These are phyloP conservation scores for Polydrusus cervinus DNA, from an alignment of 2,888 invertebrate species.

Conservation along the genomic window DNA sequence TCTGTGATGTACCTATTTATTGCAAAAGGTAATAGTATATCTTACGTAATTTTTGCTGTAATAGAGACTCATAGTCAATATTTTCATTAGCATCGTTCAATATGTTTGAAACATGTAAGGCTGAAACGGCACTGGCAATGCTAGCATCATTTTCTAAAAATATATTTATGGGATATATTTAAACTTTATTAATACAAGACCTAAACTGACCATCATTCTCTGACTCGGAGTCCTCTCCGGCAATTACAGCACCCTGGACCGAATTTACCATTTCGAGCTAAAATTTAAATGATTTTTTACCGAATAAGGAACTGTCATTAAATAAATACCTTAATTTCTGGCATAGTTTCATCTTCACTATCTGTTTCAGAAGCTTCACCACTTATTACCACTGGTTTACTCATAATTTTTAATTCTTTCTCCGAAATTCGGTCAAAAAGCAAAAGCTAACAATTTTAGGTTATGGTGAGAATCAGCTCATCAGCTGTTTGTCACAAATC, in stretches of 20 bases:
- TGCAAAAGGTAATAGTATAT: neutral
- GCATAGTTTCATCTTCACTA: constrained; percentile 66
- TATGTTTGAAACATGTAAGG: constrained; percentile 49
- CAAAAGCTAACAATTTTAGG: too few relatives aligned
- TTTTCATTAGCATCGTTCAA: constrained; percentile 49
- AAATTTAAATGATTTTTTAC: constrained; percentile 37
- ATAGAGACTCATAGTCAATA: constrained; percentile 61
- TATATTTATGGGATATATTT: constrained; percentile 20
- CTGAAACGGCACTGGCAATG: constrained; percentile 65
- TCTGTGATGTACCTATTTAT: neutral
- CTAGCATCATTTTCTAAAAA: constrained; percentile 63
- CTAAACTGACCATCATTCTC: constrained; percentile 65
- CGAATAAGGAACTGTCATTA: constrained; percentile 13
- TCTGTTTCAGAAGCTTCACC: constrained; percentile 71
- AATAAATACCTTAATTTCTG: constrained; percentile 49
- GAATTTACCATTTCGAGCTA: constrained; percentile 56
- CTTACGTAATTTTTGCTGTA: constrained; percentile 66
- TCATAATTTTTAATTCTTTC: constrained; percentile 55
- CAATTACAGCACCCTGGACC: constrained; percentile 67
- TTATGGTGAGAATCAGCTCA: too few relatives aligned
- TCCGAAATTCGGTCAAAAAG: neutral
- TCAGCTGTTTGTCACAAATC: too few relatives aligned
- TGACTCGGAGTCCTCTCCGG: constrained; percentile 70
- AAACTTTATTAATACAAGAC: constrained; percentile 11
- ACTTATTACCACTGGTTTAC: constrained; percentile 63